Evolutionary conservation across 2,888 invertebrate species (phyloP).

Genomic region (Spilarctia lutea): DNA sequence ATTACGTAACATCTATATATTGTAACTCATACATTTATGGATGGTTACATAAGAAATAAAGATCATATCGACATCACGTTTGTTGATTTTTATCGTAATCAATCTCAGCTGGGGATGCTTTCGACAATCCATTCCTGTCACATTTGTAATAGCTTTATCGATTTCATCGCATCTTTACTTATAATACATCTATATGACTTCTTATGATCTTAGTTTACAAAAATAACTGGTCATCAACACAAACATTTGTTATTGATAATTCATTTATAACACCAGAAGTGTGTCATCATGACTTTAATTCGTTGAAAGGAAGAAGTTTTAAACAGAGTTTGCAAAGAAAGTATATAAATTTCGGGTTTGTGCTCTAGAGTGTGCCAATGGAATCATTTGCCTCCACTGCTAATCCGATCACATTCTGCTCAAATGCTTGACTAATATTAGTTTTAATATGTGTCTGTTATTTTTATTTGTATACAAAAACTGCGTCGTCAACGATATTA

Average conservation of each 20-base stretch:
- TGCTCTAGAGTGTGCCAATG: background rate
- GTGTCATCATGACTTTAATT: background rate
- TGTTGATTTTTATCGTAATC: constrained; percentile 71
- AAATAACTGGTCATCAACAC: background rate
- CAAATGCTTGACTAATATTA: background rate
- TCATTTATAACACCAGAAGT: background rate
- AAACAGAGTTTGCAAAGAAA: background rate
- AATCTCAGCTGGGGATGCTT: constrained; percentile 64
- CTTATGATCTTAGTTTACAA: background rate
- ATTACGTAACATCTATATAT: constrained; percentile 59
- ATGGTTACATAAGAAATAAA: constrained; percentile 51
- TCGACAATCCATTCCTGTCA: constrained; percentile 62
- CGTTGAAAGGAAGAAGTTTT: background rate
- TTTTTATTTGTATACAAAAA: background rate
- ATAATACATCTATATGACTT: background rate
- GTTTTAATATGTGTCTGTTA: background rate
- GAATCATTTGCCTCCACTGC: background rate
- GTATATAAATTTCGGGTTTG: background rate
- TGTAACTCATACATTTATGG: constrained; percentile 33
- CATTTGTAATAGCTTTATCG: constrained; percentile 47
- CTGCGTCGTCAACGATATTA: background rate
- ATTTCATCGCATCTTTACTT: constrained; percentile 19
- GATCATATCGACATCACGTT: constrained; percentile 67
- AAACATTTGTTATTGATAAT: background rate
- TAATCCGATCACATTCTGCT: background rate